Conservation (phyloP, 2,888 invertebrate genomes). For the Parelbella ahira region DNA sequence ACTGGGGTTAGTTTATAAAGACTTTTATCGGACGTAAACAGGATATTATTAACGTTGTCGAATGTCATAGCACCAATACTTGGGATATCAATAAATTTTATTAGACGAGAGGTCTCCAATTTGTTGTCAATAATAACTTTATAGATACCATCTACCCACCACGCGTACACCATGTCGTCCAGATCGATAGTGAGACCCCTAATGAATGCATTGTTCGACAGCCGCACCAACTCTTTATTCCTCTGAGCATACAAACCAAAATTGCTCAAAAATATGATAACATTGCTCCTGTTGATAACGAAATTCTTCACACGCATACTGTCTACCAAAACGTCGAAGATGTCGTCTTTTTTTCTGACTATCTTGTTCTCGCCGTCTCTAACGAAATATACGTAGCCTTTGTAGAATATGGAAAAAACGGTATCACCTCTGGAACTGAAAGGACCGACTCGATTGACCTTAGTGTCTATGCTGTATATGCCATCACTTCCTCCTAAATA, state of each 20-base stretch:
- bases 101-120: conserved; percentile 45
- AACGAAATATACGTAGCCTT: conserved; percentile 55
- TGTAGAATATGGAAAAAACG: conserved; percentile 53
- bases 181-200: conserved; percentile 60
- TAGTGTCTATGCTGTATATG: conserved; percentile 48
- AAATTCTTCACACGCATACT: conserved; percentile 51
- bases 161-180: conserved; percentile 54
- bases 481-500: conserved; percentile 66
- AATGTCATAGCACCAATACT: conserved; percentile 58
- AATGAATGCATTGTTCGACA: conserved; percentile 59
- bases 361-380: conserved; percentile 48
- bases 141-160: conserved; percentile 70
- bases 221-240: conserved; percentile 37
- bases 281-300: conserved; percentile 53
- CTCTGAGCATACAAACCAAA: conserved; percentile 55
- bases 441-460: conserved; percentile 40
- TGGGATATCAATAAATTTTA: conserved; percentile 46
- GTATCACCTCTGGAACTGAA: conserved; percentile 59
- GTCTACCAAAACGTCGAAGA: conserved; percentile 47
- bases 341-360: conserved; percentile 51
- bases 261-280: conserved; percentile 49
- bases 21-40: conserved; percentile 50
- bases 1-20: conserved; percentile 47
- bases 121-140: conserved; percentile 47
- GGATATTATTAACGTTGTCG: conserved; percentile 58